Percentiles rank a stretch among this genome's conserved stretches.
Evolutionary conservation across 2,888 invertebrate genomes (phyloP).

Genomic region (Epirrhoe alternata): DNA sequence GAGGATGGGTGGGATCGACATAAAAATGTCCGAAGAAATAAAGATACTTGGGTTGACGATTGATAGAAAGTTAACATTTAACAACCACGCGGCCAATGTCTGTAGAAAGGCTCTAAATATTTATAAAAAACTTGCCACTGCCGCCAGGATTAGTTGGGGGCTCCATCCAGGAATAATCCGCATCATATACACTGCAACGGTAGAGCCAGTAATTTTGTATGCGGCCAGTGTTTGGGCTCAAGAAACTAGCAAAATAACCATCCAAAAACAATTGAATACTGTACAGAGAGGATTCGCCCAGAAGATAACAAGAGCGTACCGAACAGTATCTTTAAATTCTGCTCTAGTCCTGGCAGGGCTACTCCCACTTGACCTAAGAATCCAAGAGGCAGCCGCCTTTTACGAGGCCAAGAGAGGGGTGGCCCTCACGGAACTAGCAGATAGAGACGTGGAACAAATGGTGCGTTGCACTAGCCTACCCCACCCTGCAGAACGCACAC

Average conservation of each 20-base stretch:
- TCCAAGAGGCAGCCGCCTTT: constrained; percentile 7
- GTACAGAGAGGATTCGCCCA: constrained; percentile 12
- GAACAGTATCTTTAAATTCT: constrained; percentile 9
- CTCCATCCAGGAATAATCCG: constrained; percentile 7
- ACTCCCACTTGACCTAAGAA: constrained; percentile 26
- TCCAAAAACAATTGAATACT: constrained; percentile 6
- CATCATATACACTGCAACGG: not conserved
- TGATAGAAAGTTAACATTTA: constrained; percentile 23
- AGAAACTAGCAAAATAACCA: not conserved
- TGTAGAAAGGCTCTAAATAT: constrained; percentile 15
- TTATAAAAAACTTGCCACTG: not conserved
- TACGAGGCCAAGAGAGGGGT: constrained; percentile 8
- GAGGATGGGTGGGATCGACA: not conserved
- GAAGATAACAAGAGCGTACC: constrained; percentile 1
- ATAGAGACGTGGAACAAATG: constrained; percentile 8
- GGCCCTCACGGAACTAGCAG: not conserved
- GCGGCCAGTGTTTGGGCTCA: constrained; percentile 9
- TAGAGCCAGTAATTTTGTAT: constrained; percentile 13
- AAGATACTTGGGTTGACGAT: constrained; percentile 20
- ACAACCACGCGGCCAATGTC: constrained; percentile 12
- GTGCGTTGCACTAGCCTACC: not conserved
- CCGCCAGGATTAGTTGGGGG: constrained; percentile 5
- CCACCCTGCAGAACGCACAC: constrained; percentile 17
- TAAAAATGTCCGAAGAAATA: constrained; percentile 5
- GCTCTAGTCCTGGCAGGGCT: constrained; percentile 25